Evolutionary conservation across 2,888 invertebrate genomes (phyloP).

Genomic region (Acronicta psi): DNA sequence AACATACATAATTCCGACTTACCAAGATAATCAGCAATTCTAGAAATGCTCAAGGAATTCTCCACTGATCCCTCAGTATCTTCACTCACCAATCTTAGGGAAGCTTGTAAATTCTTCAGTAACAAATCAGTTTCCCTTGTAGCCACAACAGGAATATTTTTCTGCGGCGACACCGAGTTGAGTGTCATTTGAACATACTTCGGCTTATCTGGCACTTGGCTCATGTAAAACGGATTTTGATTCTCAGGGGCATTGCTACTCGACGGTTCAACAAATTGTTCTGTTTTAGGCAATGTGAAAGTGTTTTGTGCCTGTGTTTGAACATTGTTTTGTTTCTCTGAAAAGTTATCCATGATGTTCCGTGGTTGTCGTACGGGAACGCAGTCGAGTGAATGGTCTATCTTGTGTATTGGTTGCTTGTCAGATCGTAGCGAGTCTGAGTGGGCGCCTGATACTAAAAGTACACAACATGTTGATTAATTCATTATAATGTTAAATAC

Average conservation of each 20-base stretch:
- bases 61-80: constrained; percentile 76
- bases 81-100: constrained; percentile 65
- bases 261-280: constrained; percentile 31
- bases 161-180: constrained; percentile 53
- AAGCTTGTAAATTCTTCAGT: constrained; percentile 69
- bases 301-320: constrained; percentile 24
- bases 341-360: constrained; percentile 52
- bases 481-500: background rate
- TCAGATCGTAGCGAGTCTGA: constrained; percentile 45
- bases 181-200: constrained; percentile 53
- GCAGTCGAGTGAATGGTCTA: constrained; percentile 76
- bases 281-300: constrained; percentile 33
- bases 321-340: constrained; percentile 51
- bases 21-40: constrained; percentile 83
- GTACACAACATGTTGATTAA: background rate
- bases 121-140: constrained; percentile 70
- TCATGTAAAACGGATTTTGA: constrained; percentile 49
- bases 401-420: constrained; percentile 60
- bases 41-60: constrained; percentile 80
- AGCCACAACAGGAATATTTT: constrained; percentile 43
- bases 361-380: constrained; percentile 80
- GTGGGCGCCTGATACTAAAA: constrained; percentile 31
- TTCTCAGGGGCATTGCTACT: constrained; percentile 35
- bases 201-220: constrained; percentile 52
- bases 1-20: constrained; percentile 38